Base-by-base conservation (phyloP, 2,113 vertebrate genomes). In the Clarias batrachus region DNA sequence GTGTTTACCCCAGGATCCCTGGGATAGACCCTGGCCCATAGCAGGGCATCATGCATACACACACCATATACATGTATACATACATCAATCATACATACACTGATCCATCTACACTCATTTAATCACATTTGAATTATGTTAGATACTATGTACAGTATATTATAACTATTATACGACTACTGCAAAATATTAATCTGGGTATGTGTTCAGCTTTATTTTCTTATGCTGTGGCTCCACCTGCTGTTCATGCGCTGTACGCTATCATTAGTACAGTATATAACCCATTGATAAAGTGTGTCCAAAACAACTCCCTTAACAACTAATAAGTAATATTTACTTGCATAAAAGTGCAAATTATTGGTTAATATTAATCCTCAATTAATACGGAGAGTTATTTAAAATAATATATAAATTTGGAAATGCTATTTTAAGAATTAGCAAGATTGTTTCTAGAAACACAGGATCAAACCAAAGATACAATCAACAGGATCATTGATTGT, bases 181-280 rank as follows among this genome's bases (percentile, higher is more conserved):
- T 77, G 25, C 30, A 30, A 56, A n/a, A 16, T 17, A 78, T 57
- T 57, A 4, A 30, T 11, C n/a, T 2, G 2, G 76, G 12, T 1
- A 8, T 0, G 30, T 62, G 14, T 41, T 76, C 23, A 48, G 11
- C 11, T 78, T 27, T 27, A 17, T 27, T 81, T 82, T 56, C 25
- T 63, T 11, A 41, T 81, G 17, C 57, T 66, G 10, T 82, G 81
- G 81, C 81, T 82, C 81, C 62, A 82, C 41, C 81, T 82, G 62
- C 81, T 66, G 81, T 9, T 52, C 62, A 63, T 14, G 3, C 7
- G n/a, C 25, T 52, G 60, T 82, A 66, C 52, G 11, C 48, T 48
- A 7, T 25, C 33, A 41, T 41, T 62, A 5, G 17, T 33, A 33
- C 30, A 2, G 30, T 30, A 12, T 30, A 13, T 19, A 30, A 13